Conservation (phyloP, 2,888 invertebrate genomes). For the Nezara viridula region DNA sequence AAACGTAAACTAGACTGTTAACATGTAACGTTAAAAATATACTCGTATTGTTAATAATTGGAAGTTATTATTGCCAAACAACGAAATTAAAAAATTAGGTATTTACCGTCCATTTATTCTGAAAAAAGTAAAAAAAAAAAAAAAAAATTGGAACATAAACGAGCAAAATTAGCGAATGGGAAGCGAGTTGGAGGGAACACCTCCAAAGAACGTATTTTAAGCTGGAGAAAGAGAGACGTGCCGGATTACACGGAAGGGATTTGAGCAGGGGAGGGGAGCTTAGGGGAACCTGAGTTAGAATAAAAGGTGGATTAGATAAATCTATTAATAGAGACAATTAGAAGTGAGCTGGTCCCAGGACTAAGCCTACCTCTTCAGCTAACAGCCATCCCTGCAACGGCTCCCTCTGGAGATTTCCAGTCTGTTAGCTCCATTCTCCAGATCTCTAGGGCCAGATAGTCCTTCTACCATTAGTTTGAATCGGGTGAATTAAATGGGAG, state of each 20-base stretch:
- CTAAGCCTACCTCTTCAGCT: not conserved
- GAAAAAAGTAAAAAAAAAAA: too few relatives aligned
- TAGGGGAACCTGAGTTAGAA: not conserved
- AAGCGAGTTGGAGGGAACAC: too few relatives aligned
- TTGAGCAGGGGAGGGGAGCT: not conserved
- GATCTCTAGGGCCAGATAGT: not conserved
- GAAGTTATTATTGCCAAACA: too few relatives aligned
- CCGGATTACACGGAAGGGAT: not conserved
- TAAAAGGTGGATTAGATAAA: slow-evolving; percentile 34
- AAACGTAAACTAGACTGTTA: too few relatives aligned
- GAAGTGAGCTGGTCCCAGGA: not conserved
- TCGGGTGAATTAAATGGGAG: not conserved
- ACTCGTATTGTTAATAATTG: too few relatives aligned
- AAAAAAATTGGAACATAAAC: not conserved
- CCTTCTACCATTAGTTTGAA: not conserved
- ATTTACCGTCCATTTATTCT: too few relatives aligned
- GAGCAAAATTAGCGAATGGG: not conserved
- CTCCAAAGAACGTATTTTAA: not conserved
- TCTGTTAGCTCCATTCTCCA: not conserved
- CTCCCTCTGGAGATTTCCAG: not conserved
- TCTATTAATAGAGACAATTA: not conserved
- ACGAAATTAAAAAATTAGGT: too few relatives aligned
- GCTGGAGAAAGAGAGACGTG: not conserved
- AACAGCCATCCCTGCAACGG: not conserved
- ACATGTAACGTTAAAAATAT: too few relatives aligned